Evolutionary conservation across 2,888 invertebrate species (phyloP), one percentile per base, ranked within the genome.

Genomic region (Apoda limacodes): DNA sequence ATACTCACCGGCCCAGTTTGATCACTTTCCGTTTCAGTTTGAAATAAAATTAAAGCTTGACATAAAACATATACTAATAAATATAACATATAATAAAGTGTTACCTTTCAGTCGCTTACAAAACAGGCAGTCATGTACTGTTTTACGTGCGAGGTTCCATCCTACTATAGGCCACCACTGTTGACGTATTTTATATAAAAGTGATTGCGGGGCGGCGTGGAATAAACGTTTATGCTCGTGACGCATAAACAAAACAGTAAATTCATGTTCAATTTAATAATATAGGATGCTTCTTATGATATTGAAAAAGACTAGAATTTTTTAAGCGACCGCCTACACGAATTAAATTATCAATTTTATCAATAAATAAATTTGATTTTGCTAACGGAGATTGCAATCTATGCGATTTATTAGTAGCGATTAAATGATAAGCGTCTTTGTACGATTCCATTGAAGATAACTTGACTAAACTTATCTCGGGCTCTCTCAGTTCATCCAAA

Each of bases 121-220:
- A 6, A 9, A 9, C 3, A 34, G 21, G 13, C 41, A 42, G 9
- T 22, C 13, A 10, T 24, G 28, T 9, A 28, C 35, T 1, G 20
- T 13, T 5, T 9, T n/a, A 12, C 28, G 39, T 0, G 40, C 42
- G 20, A 43, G 27, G 5, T 34, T 36, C 2, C 42, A 32, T 12
- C 48, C 50, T 3, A 41, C 31, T 10, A 49, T 38, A 4, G 47
- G 48, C 49, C 50, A 50, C 15, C 40, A 43, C 0, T 11, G 9
- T 12, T 48, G 42, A 2, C 43, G 32, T 13, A 48, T 37, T 1
- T 34, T 27, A 1, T 37, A 31, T 4, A 50, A 22, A 22, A 45
- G 21, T 19, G 39, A n/a, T 13, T 47, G 45, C 5, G 45, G 40
- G 2, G 44, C 46, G 2, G 43, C 46, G 17, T 49, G 51, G 4